Evolutionary conservation across 2,797 vertebrate species (phyloP), one percentile per base, ranked within the genome.

Genomic region (Anomalospiza imberbis): DNA sequence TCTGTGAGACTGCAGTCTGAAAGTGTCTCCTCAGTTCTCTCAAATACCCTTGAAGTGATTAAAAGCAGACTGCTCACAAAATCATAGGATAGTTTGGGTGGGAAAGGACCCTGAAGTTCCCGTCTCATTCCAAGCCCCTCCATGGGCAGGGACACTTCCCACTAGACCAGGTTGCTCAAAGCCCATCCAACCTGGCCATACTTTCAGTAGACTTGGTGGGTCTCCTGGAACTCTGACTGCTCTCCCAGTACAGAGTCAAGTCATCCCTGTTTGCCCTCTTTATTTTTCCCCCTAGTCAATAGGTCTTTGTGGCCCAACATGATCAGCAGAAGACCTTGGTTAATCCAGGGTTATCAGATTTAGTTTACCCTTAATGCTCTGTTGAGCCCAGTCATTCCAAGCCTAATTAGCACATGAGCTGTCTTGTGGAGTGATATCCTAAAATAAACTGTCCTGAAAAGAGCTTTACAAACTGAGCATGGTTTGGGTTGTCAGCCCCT

Each of bases 341-440:
- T 94, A 94, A 94, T 95, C 93, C 77, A 81, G 88, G 40, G 91
- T 96, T 95, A 95, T 93, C 73, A 94, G 91, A 91, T 94, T 93
- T 94, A 91, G 62, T 88, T 88, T 91, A 90, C 73, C 45, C 74
- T 86, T 94, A 96, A 94, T 82, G 55, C 85, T 72, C 44, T 82
- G 85, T 91, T 94, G 85, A 96, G 80, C 86, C 67, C 55, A 73
- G 77, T 90, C 90, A 90, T 93, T 95, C 88, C 80, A 73, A 96
- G 77, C 53, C 74, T 86, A 93, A 91, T 94, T 94, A 94, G 85
- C 83, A 90, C 88, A 84, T 88, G 93, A 96, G 67, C 79, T 93
- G 84, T 60, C 91, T 91, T 76, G 55, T 76, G 74, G 16, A 94
- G 74, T 21, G 7, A 75, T 82, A 88, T 87, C 71, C 83, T 90